These are phyloP conservation scores for Muscicapa comitata DNA, from an alignment of 2,797 vertebrate genomes.

Conservation along the genomic window DNA sequence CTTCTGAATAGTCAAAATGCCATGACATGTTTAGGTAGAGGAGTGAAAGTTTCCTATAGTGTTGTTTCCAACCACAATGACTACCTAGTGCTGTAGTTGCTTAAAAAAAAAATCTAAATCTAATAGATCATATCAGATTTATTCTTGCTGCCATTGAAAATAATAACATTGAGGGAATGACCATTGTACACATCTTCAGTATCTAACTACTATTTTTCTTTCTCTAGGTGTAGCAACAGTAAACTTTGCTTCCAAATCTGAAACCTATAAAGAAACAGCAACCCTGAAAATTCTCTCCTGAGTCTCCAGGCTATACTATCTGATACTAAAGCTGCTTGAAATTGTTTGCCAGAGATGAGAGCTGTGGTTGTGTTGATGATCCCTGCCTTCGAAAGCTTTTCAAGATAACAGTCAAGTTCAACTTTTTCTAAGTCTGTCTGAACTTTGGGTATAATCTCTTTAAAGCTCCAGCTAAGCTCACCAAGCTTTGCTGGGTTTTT, in stretches of 20 bases:
- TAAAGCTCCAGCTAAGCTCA: constrained; percentile 66
- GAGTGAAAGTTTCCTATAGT: neutral
- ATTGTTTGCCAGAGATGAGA: constrained; percentile 60
- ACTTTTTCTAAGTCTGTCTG: constrained; percentile 60
- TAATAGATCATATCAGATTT: constrained; percentile 15
- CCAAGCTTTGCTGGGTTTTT: constrained; percentile 45
- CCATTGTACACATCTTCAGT: neutral
- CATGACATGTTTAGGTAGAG: neutral
- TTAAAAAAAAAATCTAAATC: neutral
- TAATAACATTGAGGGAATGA: neutral
- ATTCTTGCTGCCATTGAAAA: neutral
- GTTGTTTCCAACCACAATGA: neutral
- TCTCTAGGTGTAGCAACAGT: neutral
- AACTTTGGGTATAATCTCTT: constrained; percentile 73
- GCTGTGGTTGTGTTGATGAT: constrained; percentile 59
- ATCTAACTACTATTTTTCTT: constrained; percentile 12
- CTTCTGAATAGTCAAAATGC: neutral
- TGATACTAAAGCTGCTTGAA: constrained; percentile 74
- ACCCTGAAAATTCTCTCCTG: constrained; percentile 39
- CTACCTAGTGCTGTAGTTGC: neutral
- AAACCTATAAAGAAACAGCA: constrained; percentile 28
- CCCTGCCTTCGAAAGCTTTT: constrained; percentile 44
- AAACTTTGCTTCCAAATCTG: constrained; percentile 62
- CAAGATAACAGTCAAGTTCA: constrained; percentile 70
- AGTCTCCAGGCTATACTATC: constrained; percentile 25